Conservation (phyloP, 2,797 vertebrate species). For the Hippocampus kuda region DNA sequence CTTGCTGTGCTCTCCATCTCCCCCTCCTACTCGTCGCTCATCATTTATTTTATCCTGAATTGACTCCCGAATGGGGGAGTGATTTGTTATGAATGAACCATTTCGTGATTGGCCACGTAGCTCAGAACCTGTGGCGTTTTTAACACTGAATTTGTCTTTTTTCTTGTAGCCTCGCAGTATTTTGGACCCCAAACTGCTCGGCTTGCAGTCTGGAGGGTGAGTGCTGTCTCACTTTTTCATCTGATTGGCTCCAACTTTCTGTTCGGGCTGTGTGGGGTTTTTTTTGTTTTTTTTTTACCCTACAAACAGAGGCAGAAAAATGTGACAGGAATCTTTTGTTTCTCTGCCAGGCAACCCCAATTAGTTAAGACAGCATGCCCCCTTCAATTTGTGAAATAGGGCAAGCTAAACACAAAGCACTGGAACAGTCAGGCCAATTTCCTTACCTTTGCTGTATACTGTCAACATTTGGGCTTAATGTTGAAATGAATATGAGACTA, state of each 20-base stretch:
- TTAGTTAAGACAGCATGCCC: background rate
- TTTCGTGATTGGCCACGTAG: conserved; percentile 14
- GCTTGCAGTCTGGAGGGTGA: conserved; percentile 85
- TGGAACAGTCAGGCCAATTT: background rate
- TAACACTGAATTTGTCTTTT: conserved; percentile 39
- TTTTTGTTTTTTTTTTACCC: conserved; percentile 8
- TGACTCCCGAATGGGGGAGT: conserved; percentile 20
- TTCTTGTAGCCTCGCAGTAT: conserved; percentile 73
- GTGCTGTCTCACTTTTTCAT: conserved; percentile 50
- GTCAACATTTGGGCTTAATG: background rate
- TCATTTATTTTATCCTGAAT: conserved; percentile 35
- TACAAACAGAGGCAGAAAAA: conserved; percentile 9
- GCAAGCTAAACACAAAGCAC: background rate
- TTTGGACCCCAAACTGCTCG: conserved; percentile 80
- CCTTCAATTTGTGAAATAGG: background rate
- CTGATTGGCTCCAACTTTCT: conserved; percentile 28
- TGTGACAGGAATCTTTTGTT: conserved; percentile 15
- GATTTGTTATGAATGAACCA: conserved; percentile 14
- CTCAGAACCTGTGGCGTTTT: conserved; percentile 12
- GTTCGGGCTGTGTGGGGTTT: conserved; percentile 9
- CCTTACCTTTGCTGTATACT: background rate
- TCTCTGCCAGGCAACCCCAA: conserved; percentile 9
- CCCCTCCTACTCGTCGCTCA: conserved; percentile 13
- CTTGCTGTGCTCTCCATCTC: conserved; percentile 18
- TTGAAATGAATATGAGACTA: background rate